These are phyloP conservation scores for Drosophila persimilis DNA, from an alignment of 1,140 invertebrate genomes.

Conservation along the genomic window DNA sequence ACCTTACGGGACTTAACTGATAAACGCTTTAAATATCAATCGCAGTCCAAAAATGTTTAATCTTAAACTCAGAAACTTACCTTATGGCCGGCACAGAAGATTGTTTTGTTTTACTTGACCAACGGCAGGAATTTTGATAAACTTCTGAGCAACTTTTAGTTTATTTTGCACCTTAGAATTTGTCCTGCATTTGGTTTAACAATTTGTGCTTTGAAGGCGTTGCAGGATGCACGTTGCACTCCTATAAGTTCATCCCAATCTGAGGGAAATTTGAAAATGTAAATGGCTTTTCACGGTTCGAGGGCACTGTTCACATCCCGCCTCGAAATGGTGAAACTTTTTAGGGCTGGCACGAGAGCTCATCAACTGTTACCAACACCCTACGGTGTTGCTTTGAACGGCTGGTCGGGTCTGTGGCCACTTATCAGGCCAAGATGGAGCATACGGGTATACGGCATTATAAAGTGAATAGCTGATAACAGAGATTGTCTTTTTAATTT, in stretches of 20 bases:
- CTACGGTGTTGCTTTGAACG: conserved; percentile 47
- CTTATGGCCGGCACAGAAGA: no score
- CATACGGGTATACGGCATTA: conserved; percentile 30
- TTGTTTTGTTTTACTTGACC: no score
- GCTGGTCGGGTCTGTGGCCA: conserved; percentile 11
- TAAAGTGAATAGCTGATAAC: conserved; percentile 67
- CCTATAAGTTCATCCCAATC: conserved; percentile 23
- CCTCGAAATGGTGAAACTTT: conserved; percentile 29
- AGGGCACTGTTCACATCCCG: conserved; percentile 55
- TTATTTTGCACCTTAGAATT: no score
- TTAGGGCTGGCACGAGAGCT: conserved; percentile 15
- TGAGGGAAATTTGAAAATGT: conserved; percentile 45
- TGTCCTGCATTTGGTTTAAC: no score
- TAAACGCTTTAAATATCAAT: no score
- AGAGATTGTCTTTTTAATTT: conserved; percentile 54
- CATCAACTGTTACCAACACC: conserved; percentile 65
- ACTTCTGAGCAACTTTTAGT: no score
- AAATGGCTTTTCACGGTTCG: background rate
- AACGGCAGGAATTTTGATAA: no score
- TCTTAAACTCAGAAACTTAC: no score
- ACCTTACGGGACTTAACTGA: no score
- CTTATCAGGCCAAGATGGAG: conserved; percentile 65
- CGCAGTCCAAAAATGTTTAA: no score
- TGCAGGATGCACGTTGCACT: background rate
- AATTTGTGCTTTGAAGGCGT: background rate